These are phyloP conservation scores for Thalassaphorura encarpata DNA, from an alignment of 1,140 invertebrate species.

Conservation along the genomic window DNA sequence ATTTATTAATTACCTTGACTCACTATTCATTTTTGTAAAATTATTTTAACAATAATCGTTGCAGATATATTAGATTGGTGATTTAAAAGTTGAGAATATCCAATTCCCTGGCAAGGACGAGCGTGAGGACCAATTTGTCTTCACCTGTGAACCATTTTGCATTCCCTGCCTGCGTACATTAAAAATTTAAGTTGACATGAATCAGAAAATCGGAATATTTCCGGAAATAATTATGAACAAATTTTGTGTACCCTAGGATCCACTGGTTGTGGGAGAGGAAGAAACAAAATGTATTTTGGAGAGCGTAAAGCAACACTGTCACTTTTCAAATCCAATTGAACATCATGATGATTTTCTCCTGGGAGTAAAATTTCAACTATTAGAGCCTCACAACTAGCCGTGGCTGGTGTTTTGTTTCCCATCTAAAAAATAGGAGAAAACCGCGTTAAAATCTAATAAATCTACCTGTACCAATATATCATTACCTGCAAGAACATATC, in stretches of 20 bases:
- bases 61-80: too few relatives aligned
- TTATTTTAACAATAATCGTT: too few relatives aligned
- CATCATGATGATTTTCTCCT: slow-evolving; percentile 52
- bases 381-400: slow-evolving; percentile 76
- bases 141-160: slow-evolving; percentile 65
- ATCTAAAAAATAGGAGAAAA: slow-evolving; percentile 48
- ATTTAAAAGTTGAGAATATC: slow-evolving; percentile 72
- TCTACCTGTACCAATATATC: background rate
- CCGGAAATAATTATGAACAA: background rate
- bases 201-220: slow-evolving; percentile 6
- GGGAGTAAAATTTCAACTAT: slow-evolving; percentile 62
- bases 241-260: slow-evolving; percentile 58
- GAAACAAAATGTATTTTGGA: slow-evolving; percentile 54
- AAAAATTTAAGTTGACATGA: background rate
- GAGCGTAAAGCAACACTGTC: slow-evolving; percentile 55
- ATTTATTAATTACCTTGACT: too few relatives aligned
- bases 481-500: slow-evolving; percentile 71
- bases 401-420: slow-evolving; percentile 66
- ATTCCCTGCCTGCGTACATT: slow-evolving; percentile 44
- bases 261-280: slow-evolving; percentile 65
- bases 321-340: slow-evolving; percentile 59
- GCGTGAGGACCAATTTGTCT: slow-evolving; percentile 54
- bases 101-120: slow-evolving; percentile 61
- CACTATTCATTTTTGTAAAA: too few relatives aligned
- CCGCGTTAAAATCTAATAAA: background rate